Evolutionary conservation across 2,797 vertebrate genomes (phyloP), one percentile per base, ranked within the genome.

Genomic region (Chelon labrosus): DNA sequence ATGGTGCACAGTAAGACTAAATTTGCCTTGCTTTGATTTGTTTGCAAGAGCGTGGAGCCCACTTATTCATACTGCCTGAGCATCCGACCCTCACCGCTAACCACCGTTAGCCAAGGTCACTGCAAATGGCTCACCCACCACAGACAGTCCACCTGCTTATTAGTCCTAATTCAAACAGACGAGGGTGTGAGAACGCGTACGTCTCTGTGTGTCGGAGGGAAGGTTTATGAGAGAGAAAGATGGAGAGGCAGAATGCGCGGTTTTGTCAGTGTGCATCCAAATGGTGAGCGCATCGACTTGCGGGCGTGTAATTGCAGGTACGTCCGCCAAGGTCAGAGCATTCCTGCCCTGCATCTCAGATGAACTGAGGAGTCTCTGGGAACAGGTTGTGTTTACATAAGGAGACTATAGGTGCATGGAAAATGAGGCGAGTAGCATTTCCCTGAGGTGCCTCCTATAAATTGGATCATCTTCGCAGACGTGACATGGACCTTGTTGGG

Each of bases 111-210:
- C 83, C 91, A 92, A 92, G 90, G 91, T 90, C 87, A 79, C 70
- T 3, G 69, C 78, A 85, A 91, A 90, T 85, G 71, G 79, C 70
- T 82, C 49, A 65, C 66, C 74, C 83, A 85, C 85, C 73, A 67
- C 80, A 80, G 85, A 90, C 88, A 83, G 86, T 85, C 84, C 89
- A 88, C 80, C 86, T 83, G 86, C 86, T 92, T 85, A 91, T 90
- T 91, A 90, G 87, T 58, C 63, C 72, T 85, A 85, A 91, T 89
- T 85, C 84, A 87, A 82, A 90, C 56, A 49, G 82, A 90, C 67
- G 70, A 87, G 71, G 73, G 69, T 12, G 72, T 57, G 69, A 17
- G 46, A 68, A 5, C 70, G 73, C 64, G 77, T 80, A 27, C 31
- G 57, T 52, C 17, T 63, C 38, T 63, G 49, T 47, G 64, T 22